Evolutionary conservation across 1,140 invertebrate genomes (phyloP), one percentile per base, ranked within the genome.

Genomic region (Drosophila subobscura): DNA sequence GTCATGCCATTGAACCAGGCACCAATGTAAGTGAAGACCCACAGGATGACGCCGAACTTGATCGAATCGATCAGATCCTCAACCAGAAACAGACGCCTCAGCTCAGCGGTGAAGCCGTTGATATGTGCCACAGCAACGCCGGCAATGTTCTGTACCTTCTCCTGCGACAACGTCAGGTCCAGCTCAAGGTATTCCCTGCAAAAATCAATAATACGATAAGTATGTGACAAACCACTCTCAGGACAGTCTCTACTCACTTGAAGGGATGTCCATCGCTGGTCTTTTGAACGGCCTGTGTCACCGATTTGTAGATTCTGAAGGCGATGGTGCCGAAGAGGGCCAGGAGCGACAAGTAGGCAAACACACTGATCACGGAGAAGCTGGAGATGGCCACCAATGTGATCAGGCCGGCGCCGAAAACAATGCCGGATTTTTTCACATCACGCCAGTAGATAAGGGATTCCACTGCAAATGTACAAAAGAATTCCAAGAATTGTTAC

Each of bases 1-100:
- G 98, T 99, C 95, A 99, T 96, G 91, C 98, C 98, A 93, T 99
- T 99, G 94, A 99, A 99, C 96, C 97, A 98, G 79, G 97, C 95
- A 77, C 98, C 98, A 79, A 99, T 94, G 92, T 99, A 99, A 27
- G 98, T 99, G 91, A 99, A 94, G 85, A 96, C 96, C 97, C 98
- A 99, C 84, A 99, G 93, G 72, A 97, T 92, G 67, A 98, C 94
- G 77, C 95, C 97, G 92, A 99, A 99, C 94, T 99, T 97, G 79
- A 97, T 94, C 44, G 98, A 99, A 92, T 99, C 98, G 58, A 99
- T 95, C 75, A 99, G 93, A 93, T 99, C 98, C 92, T 99, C 98
- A 80, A 99, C 97, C 65, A 99, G 94, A 92, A 99, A 98, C 73
- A 99, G 93, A 91, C 97, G 95, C 90, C 98, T 95, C 71, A 99